phyloP scores from a whole-genome alignment of 2,797 vertebrate genomes.

The Squalus acanthias region DNA sequence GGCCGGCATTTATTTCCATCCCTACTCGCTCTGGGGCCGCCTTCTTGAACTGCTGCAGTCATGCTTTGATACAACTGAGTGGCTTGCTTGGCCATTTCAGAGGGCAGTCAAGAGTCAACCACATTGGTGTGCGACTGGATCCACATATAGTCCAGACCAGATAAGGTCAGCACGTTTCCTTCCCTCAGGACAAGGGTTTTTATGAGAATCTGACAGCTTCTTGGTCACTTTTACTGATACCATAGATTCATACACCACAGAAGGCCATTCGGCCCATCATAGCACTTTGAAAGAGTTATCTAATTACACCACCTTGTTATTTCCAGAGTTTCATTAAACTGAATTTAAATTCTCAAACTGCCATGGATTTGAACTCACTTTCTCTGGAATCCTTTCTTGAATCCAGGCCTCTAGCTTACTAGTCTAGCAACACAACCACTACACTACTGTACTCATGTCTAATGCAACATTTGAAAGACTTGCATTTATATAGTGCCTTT shows the following conservation, averaged over 20 bases:
- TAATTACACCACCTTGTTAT: background rate
- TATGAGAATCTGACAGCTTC: background rate
- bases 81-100: background rate
- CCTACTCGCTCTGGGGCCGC: background rate
- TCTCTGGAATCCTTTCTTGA: background rate
- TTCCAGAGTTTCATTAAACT: background rate
- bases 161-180: background rate
- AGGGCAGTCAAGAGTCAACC: background rate
- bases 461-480: background rate
- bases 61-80: background rate
- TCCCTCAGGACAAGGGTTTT: background rate
- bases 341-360: background rate
- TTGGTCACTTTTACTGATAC: background rate
- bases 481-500: too few species aligned
- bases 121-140: background rate
- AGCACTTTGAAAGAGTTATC: background rate
- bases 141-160: background rate
- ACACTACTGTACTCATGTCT: background rate
- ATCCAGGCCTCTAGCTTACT: background rate
- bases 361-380: background rate
- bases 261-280: background rate
- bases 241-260: background rate
- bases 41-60: background rate
- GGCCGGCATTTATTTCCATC: background rate
- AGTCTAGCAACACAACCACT: background rate